These are phyloP conservation scores for Micrasema longulum DNA, from an alignment of 1,140 invertebrate genomes.

Conservation along the genomic window DNA sequence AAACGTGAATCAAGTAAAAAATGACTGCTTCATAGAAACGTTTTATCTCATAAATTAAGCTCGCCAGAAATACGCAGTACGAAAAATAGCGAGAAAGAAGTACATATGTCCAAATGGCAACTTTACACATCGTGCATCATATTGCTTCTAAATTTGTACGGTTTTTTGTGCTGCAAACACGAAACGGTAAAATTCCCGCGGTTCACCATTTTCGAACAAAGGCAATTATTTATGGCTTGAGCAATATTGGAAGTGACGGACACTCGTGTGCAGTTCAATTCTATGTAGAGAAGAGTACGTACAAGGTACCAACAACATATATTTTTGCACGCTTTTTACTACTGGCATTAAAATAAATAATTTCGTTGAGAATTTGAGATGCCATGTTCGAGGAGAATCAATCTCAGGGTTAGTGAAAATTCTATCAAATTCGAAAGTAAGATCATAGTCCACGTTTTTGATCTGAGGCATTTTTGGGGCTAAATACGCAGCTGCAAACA, in stretches of 20 bases:
- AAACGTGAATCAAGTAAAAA: constrained; percentile 23
- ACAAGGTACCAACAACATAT: not conserved
- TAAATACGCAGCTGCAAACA: too few species aligned
- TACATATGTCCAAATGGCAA: constrained; percentile 3
- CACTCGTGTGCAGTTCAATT: not conserved
- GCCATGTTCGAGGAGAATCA: constrained; percentile 5
- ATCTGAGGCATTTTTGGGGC: too few species aligned
- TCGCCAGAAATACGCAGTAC: constrained; percentile 2
- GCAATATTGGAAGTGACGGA: constrained; percentile 34
- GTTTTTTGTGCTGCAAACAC: constrained; percentile 30
- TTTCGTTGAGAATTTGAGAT: constrained; percentile 4
- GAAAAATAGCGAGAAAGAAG: constrained; percentile 6
- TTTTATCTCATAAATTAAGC: constrained; percentile 20
- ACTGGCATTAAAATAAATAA: constrained; percentile 9
- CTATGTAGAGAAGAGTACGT: not conserved
- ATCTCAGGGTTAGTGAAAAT: too few species aligned
- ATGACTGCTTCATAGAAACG: constrained; percentile 28
- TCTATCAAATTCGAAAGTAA: too few species aligned
- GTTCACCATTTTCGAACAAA: constrained; percentile 36
- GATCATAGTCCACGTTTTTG: too few species aligned
- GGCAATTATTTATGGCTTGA: constrained; percentile 42
- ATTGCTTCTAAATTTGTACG: not conserved
- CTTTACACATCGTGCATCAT: constrained; percentile 11
- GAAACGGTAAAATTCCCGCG: constrained; percentile 32
- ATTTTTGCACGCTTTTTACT: not conserved